Evolutionary conservation across 2,888 invertebrate genomes (phyloP), one percentile per base, ranked within the genome.

Genomic region (Sceliomorpha sp.): DNA sequence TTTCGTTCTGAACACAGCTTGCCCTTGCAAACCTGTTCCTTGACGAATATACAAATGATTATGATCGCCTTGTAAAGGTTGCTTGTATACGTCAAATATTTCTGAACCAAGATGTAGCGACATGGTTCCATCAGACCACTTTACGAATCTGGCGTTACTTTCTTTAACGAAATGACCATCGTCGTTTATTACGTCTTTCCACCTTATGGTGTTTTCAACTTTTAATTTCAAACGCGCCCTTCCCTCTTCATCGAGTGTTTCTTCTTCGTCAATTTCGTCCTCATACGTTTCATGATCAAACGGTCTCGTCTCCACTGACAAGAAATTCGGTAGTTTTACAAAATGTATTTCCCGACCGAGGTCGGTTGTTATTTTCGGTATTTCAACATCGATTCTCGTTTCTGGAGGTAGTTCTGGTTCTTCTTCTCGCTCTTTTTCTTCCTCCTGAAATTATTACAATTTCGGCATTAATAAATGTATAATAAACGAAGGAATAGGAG

Each of bases 181-280:
- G 84, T 96, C 94, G 86, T 94, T 93, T 87, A 96, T 93, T 6
- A 90, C 90, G 9, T 95, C 95, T 27, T 96, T 92, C 99, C 99
- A 99, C 6, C 99, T 92, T 47, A 99, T 96, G 0, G 99, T 99
- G 89, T 99, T 99, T 89, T 99, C 99, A 7, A 99, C 97, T 89
- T 97, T 97, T 26, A 97, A 89, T 89, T 97, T 97, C 47, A 97
- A 89, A 86, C 98, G 94, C 3, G 96, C 96, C 63, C 98, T 91
- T 81, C 99, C 99, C 90, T 99, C 99, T 83, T 99, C 99, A 84
- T 99, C 99, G 76, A 98, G 89, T 0, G 97, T 96, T 87, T 98
- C 98, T 87, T 99, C 98, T 79, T 99, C 99, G 84, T 99, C 99
- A 74, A 98, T 96, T 90, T 99, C 99, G 89, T 99, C 98, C 87